A percentile compares a stretch with the other conserved stretches of the same genome.
These are phyloP conservation scores for Aulostomus chinensis DNA, from an alignment of 2,797 vertebrate species.

Conservation along the genomic window DNA sequence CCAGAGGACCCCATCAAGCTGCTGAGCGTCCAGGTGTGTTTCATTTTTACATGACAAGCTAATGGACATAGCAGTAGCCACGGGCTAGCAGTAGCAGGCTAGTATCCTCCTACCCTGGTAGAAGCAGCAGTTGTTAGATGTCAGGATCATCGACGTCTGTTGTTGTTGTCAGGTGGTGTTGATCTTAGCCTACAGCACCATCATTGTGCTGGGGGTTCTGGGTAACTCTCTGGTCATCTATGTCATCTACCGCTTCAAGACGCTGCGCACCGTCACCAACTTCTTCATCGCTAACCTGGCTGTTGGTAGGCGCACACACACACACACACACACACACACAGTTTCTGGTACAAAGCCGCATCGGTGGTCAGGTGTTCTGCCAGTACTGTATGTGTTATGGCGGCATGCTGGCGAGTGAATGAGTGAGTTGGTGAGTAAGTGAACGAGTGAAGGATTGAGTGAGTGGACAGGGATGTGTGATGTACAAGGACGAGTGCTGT, in stretches of 20 bases:
- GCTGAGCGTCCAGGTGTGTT: constrained; percentile 85
- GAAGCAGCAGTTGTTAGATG: background rate
- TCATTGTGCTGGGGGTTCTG: constrained; percentile 91
- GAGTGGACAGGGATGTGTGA: too few species aligned
- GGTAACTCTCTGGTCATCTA: constrained; percentile 96
- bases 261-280: constrained; percentile 93
- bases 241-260: constrained; percentile 92
- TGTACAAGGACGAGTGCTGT: too few species aligned
- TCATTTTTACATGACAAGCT: background rate
- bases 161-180: constrained; percentile 81
- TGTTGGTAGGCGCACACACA: constrained; percentile 68
- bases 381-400: too few species aligned
- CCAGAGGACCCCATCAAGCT: constrained; percentile 87
- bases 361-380: too few species aligned
- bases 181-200: constrained; percentile 92
- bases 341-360: too few species aligned
- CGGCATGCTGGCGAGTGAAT: too few species aligned
- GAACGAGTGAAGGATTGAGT: too few species aligned
- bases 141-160: background rate
- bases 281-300: constrained; percentile 96
- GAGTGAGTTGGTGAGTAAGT: too few species aligned
- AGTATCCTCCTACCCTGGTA: background rate
- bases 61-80: too few species aligned
- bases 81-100: too few species aligned
- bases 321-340: background rate